Conservation (phyloP, 2,113 vertebrate species). For the Gambusia affinis region DNA sequence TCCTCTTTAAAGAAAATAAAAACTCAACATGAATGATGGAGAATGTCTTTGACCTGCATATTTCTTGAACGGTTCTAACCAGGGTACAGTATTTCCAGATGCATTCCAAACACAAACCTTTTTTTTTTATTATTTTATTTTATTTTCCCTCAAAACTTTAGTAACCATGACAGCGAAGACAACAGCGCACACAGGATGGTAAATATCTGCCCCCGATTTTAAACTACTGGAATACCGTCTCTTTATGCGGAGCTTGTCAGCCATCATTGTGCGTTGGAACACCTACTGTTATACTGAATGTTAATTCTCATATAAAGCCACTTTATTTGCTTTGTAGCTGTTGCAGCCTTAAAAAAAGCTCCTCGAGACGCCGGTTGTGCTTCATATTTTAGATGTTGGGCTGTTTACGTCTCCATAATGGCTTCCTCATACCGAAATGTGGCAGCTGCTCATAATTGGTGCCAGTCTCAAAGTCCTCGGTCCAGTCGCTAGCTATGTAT, state of each 20-base stretch:
- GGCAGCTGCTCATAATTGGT: conserved; percentile 22
- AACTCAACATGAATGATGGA: not conserved
- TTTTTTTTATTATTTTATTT: no score
- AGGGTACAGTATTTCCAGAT: conserved; percentile 34
- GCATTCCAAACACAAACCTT: conserved; percentile 58
- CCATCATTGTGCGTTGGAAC: conserved; percentile 42
- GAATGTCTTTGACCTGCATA: conserved; percentile 14
- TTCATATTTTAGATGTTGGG: conserved; percentile 23
- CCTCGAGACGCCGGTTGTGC: conserved; percentile 40
- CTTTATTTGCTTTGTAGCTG: conserved; percentile 24
- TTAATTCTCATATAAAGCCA: conserved; percentile 42
- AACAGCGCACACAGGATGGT: conserved; percentile 9
- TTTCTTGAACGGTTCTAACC: conserved; percentile 8
- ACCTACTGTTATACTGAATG: conserved; percentile 60
- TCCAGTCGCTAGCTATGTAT: not conserved
- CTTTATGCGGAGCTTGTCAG: conserved; percentile 22
- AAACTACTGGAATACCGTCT: conserved; percentile 32
- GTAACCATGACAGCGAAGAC: not conserved
- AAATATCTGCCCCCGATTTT: conserved; percentile 16
- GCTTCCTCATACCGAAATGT: conserved; percentile 14
- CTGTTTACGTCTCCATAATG: not conserved
- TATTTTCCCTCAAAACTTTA: conserved; percentile 19
- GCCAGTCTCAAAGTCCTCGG: conserved; percentile 9
- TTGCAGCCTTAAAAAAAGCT: conserved; percentile 12
- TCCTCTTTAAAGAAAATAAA: conserved; percentile 19